Base-by-base conservation (phyloP, 2,113 vertebrate genomes). In the Hoplias malabaricus region DNA sequence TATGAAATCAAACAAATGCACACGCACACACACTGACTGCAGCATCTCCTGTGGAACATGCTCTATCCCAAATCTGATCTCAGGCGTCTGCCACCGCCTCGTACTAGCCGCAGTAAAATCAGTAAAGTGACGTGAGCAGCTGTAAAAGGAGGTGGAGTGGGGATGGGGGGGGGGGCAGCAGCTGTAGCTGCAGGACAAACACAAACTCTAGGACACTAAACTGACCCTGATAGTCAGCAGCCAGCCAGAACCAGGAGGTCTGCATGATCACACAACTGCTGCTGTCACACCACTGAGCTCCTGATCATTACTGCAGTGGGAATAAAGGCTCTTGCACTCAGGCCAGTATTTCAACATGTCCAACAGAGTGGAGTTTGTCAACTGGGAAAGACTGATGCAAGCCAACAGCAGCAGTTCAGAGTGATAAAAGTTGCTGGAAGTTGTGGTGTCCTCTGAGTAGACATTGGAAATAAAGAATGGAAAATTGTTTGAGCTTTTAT, bases 101-200 rank as follows among this genome's bases (percentile, higher is more conserved):
- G 53, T 29, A 69, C 23, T 16, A 34, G 54, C 40, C 69, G 54
- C 46, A 59, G 42, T 69, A 42, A 75, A 69, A 59, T 78, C 46
- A 59, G 42, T 69, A 42, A 75, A 69, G 66, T 78, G 82, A 83
- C 48, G n/a, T 75, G 78, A 80, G 71, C 81, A 82, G 77, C 77
- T 83, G 77, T 62, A 71, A 36, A 73, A 48, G n/a, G 36, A 75
- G 36, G 68, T 67, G 42, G 42, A 33, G 50, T 50, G 62, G 29
- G 43, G 74, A 62, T 27, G 36, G 29, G 75, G 68, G n/a, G 74
- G 21, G 36, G 68, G 16, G 33, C 21, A 69, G 71, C 79, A 81
- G 82, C 79, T 84, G 82, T 80, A 67, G 66, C 69, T 73, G 68
- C 72, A 75, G 65, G 70, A 70, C 78, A 74, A 67, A 77, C 56